These are phyloP conservation scores for Helogale parvula DNA, from an alignment of 2,113 vertebrate species.

Conservation along the genomic window DNA sequence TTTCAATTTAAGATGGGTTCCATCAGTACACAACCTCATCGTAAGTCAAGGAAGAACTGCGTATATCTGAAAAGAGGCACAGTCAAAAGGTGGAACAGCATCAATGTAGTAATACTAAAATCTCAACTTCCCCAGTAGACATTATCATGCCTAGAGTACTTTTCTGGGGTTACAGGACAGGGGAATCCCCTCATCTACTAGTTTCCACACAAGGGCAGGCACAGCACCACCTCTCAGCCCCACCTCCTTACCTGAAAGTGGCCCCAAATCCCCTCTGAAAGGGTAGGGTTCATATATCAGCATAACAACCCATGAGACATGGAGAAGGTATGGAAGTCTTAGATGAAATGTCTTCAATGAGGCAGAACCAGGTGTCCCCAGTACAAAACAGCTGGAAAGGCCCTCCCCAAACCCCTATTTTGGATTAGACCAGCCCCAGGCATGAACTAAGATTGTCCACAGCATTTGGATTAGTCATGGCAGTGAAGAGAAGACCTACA, in stretches of 20 bases:
- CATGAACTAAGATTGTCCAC: constrained; percentile 6
- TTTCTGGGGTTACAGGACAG: constrained; percentile 41
- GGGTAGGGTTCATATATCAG: constrained; percentile 55
- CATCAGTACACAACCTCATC: not conserved
- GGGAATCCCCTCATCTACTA: not conserved
- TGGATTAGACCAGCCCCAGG: not conserved
- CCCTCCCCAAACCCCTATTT: not conserved
- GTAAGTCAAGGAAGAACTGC: not conserved
- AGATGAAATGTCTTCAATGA: constrained; percentile 37
- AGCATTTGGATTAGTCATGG: constrained; percentile 60
- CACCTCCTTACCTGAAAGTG: constrained; percentile 28
- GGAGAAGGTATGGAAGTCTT: not conserved
- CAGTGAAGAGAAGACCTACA: constrained; percentile 1
- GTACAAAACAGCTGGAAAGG: not conserved
- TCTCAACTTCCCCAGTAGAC: not conserved
- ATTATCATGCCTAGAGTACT: constrained; percentile 45
- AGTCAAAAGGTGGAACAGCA: not conserved
- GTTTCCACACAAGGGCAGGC: not conserved
- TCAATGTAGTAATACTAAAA: not conserved
- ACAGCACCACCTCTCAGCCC: not conserved
- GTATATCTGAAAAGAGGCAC: not conserved
- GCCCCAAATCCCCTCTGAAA: constrained; percentile 76
- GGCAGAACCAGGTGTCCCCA: constrained; percentile 13
- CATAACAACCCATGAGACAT: not conserved
- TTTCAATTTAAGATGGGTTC: not conserved